Evolutionary conservation across 2,797 vertebrate genomes (phyloP), one percentile per base, ranked within the genome.

Genomic region (Rhabdomys pumilio): DNA sequence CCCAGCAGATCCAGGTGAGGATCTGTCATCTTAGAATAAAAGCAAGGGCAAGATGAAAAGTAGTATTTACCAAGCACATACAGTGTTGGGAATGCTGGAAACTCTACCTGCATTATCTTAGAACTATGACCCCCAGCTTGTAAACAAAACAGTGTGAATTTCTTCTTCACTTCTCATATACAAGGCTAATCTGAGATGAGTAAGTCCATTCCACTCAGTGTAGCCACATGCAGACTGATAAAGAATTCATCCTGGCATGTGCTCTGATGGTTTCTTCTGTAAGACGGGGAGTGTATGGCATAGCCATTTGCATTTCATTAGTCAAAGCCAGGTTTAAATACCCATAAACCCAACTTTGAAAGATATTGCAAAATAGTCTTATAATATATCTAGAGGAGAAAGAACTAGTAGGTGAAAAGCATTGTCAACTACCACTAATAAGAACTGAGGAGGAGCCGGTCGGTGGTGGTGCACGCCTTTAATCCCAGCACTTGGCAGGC

Each of bases 1-100:
- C 98, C 95, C 99, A 99, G 97, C 99, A 99, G 90, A 98, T 99
- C 79, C 99, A 99, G 99, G 99, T 99, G 95, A 98, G 98, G 0
- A 34, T 44, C 50, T 96, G 44, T 47, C 53, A 61, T 73, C 34
- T 38, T 92, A 57, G n/a, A 87, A 88, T 81, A 90, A 85, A 96
- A 85, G 59, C 53, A 77, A 95, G 44, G 59, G 57, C 47, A 89
- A 75, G 53, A 63, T 73, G 24, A 65, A 57, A 44, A 59, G 69
- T 61, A n/a, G 44, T 13, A 79, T 92, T 95, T 86, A 76, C 67
- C 77, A 59, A 94, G 19, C 38, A 47, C 41, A 17, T 22, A 67
- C n/a, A 77, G 2, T 81, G 22, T 85, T 31, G 26, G 11, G 65
- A 22, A 1, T 82, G 24, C 67, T 89, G n/a, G 72, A 69, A 93